Base-by-base conservation (phyloP, 2,888 invertebrate species). In the Apodemia zela region DNA sequence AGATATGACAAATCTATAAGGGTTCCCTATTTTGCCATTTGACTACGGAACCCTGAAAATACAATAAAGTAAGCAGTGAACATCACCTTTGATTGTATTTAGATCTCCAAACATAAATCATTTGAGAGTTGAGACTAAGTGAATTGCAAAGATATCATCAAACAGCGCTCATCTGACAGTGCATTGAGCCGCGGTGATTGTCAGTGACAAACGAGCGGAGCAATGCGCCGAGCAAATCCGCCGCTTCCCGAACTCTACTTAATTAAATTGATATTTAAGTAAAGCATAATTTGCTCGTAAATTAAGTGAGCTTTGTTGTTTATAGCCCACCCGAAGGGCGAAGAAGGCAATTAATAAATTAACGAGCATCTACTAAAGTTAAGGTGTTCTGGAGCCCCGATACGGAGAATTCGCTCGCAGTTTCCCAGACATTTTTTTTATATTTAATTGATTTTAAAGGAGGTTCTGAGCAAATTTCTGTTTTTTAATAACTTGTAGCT, bases 181-280 rank as follows among this genome's bases (percentile, higher is more conserved):
- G 66, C 66, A 69, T 71, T 69, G 71, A 73, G 71, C 79, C 75
- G 68, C 29, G 68, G 65, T 76, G 81, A 85, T 82, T 78, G 86
- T 77, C 85, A 84, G 80, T 82, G 85, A 87, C 82, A 84, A 86
- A 86, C 80, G 87, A 85, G 76, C 77, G 65, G 64, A 66, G 66
- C 69, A 69, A 64, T 67, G 70, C 67, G 67, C 69, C 66, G 73
- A 78, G 75, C 78, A 85, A 87, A 87, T 84, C 87, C 85, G 64
- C 72, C 64, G 76, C 79, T 82, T 88, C 82, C 81, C 81, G 71
- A 75, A 85, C 84, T 82, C 79, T 82, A 87, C 87, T 90, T 89
- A 91, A 90, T 89, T 90, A 91, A 91, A 91, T 92, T 91, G 90
- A 90, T 90, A 91, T 91, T 90, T 89, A 90, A 90, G 89, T 87